phyloP scores from a whole-genome alignment of 2,797 vertebrate species.

The Thaleichthys pacificus region DNA sequence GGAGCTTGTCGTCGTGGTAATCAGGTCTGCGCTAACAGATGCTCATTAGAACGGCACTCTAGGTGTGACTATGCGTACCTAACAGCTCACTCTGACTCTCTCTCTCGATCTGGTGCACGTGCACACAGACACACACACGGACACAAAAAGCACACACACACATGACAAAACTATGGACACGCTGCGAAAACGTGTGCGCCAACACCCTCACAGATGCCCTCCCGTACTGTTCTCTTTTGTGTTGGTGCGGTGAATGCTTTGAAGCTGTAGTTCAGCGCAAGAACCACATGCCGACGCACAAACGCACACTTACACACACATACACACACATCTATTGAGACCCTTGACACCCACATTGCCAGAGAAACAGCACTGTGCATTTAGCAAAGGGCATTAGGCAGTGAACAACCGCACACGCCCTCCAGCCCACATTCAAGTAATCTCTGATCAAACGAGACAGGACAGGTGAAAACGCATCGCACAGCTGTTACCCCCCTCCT shows the following conservation, averaged over 20 bases:
- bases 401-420: too few relatives aligned
- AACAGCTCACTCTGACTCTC: slow-evolving; percentile 30
- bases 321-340: slow-evolving; percentile 15
- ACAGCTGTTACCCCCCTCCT: too few relatives aligned
- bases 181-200: too few relatives aligned
- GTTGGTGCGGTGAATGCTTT: too few relatives aligned
- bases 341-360: not conserved
- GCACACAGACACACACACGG: slow-evolving; percentile 34
- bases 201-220: too few relatives aligned
- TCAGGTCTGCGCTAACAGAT: slow-evolving; percentile 68
- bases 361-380: not conserved
- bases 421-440: too few relatives aligned
- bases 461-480: too few relatives aligned
- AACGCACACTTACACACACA: slow-evolving; percentile 30
- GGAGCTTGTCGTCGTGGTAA: slow-evolving; percentile 59
- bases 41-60: slow-evolving; percentile 68
- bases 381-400: not conserved
- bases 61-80: not conserved
- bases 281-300: slow-evolving; percentile 14
- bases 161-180: too few relatives aligned
- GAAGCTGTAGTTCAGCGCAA: not conserved
- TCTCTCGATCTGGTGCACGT: not conserved
- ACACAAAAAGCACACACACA: not conserved
- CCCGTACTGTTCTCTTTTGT: too few relatives aligned
- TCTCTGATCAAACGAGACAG: too few relatives aligned